Evolutionary conservation across 2,888 invertebrate species (phyloP).

Genomic region (Parapristionchus giblindavisi): DNA sequence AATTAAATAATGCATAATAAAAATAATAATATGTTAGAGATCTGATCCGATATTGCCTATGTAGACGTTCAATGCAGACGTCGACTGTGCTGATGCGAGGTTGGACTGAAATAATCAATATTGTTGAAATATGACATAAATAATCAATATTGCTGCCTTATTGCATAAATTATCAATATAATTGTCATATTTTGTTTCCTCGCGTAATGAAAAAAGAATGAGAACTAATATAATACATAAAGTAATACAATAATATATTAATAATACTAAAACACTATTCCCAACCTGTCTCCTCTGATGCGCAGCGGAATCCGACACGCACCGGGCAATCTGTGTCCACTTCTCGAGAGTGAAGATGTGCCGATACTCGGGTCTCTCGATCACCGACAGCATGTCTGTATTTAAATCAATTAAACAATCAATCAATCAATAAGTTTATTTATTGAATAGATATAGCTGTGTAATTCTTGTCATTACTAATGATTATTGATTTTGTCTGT

Average conservation of each 20-base stretch:
- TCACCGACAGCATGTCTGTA: slow-evolving; percentile 44
- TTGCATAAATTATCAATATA: neutral
- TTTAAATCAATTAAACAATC: neutral
- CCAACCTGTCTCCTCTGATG: slow-evolving; percentile 5
- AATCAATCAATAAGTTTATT: neutral
- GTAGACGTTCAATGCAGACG: slow-evolving; percentile 51
- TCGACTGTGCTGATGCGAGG: slow-evolving; percentile 11
- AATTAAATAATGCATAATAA: neutral
- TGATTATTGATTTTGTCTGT: neutral
- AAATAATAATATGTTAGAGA: slow-evolving; percentile 28
- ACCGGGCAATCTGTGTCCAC: slow-evolving; percentile 64
- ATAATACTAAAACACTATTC: neutral
- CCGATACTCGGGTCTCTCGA: slow-evolving; percentile 56
- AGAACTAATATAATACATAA: neutral
- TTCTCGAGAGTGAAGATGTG: slow-evolving; percentile 61
- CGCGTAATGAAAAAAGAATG: neutral
- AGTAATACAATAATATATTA: neutral
- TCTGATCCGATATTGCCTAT: slow-evolving; percentile 59
- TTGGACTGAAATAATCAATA: slow-evolving; percentile 26
- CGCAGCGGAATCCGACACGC: slow-evolving; percentile 49
- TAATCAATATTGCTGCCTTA: neutral
- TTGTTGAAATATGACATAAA: slow-evolving; percentile 4
- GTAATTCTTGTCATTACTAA: neutral
- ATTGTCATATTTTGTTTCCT: no score
- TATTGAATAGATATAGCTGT: neutral